These are phyloP conservation scores for Epinephelus lanceolatus DNA, from an alignment of 2,113 vertebrate genomes.

Conservation along the genomic window DNA sequence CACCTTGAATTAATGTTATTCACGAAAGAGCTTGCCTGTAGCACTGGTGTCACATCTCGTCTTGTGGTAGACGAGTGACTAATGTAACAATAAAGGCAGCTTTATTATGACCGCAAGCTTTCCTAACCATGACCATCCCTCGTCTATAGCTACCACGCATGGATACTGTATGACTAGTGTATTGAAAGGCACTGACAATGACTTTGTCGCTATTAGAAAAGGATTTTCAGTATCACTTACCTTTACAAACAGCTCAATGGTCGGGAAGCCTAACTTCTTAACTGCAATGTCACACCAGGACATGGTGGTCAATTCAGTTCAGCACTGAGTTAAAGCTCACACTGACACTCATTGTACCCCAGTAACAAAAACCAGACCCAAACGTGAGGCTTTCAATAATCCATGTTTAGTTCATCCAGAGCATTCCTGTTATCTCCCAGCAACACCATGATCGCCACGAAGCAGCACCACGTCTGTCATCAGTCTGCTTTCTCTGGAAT, in stretches of 20 bases:
- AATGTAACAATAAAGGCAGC: too few species aligned
- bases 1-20: too few species aligned
- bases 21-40: too few species aligned
- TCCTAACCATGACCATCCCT: neutral
- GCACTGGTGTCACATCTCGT: too few species aligned
- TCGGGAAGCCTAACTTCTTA: conserved; percentile 68
- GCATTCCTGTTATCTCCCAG: neutral
- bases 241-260: conserved; percentile 83
- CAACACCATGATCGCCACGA: neutral
- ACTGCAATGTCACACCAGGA: conserved; percentile 75
- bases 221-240: conserved; percentile 55
- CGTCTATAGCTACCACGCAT: neutral
- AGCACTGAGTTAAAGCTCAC: neutral
- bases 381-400: neutral
- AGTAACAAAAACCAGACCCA: neutral
- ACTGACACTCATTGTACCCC: neutral
- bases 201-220: too few species aligned
- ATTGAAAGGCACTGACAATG: neutral
- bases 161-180: neutral
- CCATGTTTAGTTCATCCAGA: neutral
- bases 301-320: conserved; percentile 51
- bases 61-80: too few species aligned
- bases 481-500: conserved; percentile 37
- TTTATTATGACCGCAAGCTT: neutral
- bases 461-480: neutral